Percentiles rank a stretch among this genome's conserved stretches.
phyloP scores from a whole-genome alignment of 2,888 invertebrate genomes.

The Mycogona germanica region DNA sequence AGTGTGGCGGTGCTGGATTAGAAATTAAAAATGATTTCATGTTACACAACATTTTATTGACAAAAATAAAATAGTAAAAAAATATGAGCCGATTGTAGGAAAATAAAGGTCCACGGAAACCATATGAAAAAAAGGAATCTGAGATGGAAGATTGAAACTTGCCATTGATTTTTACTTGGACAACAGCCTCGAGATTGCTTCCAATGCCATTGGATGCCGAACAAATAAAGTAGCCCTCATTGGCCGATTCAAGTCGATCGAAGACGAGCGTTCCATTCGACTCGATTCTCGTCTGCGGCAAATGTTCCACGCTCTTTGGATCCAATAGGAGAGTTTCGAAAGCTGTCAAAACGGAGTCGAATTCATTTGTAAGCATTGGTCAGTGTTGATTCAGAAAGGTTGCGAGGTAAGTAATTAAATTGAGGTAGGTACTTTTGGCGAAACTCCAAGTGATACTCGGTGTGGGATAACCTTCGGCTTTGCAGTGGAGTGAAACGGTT shows the following conservation, averaged over 20 bases:
- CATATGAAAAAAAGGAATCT: too few species aligned
- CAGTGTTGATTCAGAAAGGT: not conserved
- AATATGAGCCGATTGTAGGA: too few species aligned
- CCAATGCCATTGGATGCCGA: slow-evolving; percentile 19
- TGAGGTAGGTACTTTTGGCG: slow-evolving; percentile 5
- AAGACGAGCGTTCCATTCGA: slow-evolving; percentile 17
- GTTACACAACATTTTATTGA: slow-evolving; percentile 1
- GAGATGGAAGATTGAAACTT: too few species aligned
- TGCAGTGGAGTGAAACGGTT: slow-evolving; percentile 8
- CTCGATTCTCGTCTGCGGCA: not conserved
- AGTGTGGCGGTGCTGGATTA: slow-evolving; percentile 5
- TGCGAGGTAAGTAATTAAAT: too few species aligned
- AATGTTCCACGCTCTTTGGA: not conserved
- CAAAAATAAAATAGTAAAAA: not conserved
- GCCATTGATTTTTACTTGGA: slow-evolving; percentile 17
- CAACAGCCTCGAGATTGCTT: slow-evolving; percentile 10
- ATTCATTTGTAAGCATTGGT: not conserved
- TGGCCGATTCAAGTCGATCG: not conserved
- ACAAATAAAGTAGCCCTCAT: slow-evolving; percentile 19
- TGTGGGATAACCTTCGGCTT: slow-evolving; percentile 14
- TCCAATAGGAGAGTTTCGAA: not conserved
- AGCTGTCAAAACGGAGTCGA: not conserved
- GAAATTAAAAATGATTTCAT: not conserved
- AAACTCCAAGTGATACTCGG: slow-evolving; percentile 10
- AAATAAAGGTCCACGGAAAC: too few species aligned